A percentile compares a stretch with the other conserved stretches of the same genome.
phyloP scores from a whole-genome alignment of 2,113 vertebrate species.

The Centrocercus urophasianus region DNA sequence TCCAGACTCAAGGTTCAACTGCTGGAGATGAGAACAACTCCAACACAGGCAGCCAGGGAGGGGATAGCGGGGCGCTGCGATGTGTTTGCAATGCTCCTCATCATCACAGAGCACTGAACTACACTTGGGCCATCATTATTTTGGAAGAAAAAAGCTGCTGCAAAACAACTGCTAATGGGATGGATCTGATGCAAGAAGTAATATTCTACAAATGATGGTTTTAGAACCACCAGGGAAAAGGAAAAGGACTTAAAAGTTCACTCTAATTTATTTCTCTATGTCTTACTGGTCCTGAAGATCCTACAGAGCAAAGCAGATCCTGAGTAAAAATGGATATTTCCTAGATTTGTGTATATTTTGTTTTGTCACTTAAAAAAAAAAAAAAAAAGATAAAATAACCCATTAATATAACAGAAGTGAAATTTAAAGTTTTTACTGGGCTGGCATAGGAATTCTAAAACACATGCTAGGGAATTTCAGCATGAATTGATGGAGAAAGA shows the following conservation, averaged over 20 bases:
- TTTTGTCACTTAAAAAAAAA: not conserved
- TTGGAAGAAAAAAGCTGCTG: not conserved
- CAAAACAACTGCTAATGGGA: not conserved
- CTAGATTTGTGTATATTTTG: not conserved
- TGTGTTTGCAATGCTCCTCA: not conserved
- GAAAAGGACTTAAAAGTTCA: not conserved
- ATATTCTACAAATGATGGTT: not conserved
- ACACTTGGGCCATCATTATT: not conserved
- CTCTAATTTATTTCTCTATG: not conserved
- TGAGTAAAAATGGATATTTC: not conserved
- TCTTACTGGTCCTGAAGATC: not conserved
- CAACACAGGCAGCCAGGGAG: not conserved
- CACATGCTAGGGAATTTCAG: not conserved
- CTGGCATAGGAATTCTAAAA: not conserved
- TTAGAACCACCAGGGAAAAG: not conserved
- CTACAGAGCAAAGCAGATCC: not conserved
- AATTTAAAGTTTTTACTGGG: not conserved
- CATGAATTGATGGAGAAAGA: conserved; percentile 44
- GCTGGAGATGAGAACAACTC: not conserved
- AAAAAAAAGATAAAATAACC: not conserved
- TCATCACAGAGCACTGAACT: not conserved
- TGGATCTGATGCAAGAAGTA: not conserved
- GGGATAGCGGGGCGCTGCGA: not conserved
- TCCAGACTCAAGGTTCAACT: conserved; percentile 19
- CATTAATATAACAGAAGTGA: not conserved